Conservation (phyloP, 2,888 invertebrate species). For the Drosophila leonis region DNA sequence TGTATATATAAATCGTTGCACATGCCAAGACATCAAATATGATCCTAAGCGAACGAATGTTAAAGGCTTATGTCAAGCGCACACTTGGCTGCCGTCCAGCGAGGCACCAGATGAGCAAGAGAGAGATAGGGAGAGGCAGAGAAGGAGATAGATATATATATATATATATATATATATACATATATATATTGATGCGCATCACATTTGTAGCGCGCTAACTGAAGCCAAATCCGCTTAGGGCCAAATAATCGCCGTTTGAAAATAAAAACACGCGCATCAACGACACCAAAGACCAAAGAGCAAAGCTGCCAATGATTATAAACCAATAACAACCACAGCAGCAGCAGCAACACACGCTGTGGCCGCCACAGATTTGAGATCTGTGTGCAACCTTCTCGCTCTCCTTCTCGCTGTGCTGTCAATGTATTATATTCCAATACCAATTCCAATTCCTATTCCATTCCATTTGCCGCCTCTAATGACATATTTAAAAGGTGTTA, state of each 20-base stretch:
- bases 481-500: constrained; percentile 78
- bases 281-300: constrained; percentile 61
- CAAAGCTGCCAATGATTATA: constrained; percentile 38
- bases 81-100: constrained; percentile 30
- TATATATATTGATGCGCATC: constrained; percentile 2
- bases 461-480: constrained; percentile 77
- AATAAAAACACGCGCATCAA: constrained; percentile 77
- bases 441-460: constrained; percentile 14
- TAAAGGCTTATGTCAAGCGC: constrained; percentile 52
- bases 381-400: constrained; percentile 36
- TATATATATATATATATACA: constrained; percentile 20
- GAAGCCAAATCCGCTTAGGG: constrained; percentile 72
- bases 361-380: constrained; percentile 35
- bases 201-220: constrained; percentile 41
- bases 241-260: constrained; percentile 73
- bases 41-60: constrained; percentile 29
- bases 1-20: constrained; percentile 32
- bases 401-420: constrained; percentile 49
- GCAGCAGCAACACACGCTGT: constrained; percentile 8
- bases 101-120: neutral
- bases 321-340: constrained; percentile 41
- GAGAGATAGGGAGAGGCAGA: neutral
- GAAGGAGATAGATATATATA: constrained; percentile 7
- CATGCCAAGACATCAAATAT: constrained; percentile 54
- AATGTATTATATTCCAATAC: constrained; percentile 53